phyloP scores from a whole-genome alignment of 1,140 invertebrate species.

The Adoxophyes honmai region DNA sequence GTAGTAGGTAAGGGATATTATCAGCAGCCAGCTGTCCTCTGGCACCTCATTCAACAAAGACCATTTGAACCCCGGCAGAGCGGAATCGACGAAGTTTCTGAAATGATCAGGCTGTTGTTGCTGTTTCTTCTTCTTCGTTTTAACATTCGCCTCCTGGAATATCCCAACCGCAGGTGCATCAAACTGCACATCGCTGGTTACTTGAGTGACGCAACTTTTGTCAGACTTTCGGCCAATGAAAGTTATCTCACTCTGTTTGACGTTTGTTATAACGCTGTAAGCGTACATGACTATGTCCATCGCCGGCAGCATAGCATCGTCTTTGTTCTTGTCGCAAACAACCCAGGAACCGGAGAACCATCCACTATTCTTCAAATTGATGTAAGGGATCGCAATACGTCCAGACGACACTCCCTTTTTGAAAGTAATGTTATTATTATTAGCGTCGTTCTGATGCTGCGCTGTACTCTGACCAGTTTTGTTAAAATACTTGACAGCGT shows the following conservation, averaged over 20 bases:
- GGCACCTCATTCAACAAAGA: slow-evolving; percentile 1
- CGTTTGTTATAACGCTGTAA: slow-evolving; percentile 20
- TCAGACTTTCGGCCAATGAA: slow-evolving; percentile 24
- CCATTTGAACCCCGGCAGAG: slow-evolving; percentile 21
- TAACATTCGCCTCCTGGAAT: too few species aligned
- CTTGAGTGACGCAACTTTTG: background rate
- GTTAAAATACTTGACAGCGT: slow-evolving; percentile 14
- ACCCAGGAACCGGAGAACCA: slow-evolving; percentile 30
- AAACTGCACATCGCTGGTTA: too few species aligned
- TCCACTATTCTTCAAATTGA: slow-evolving; percentile 26
- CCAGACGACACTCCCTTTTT: slow-evolving; percentile 20
- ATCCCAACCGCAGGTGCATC: too few species aligned
- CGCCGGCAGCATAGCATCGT: slow-evolving; percentile 30
- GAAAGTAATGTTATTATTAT: slow-evolving; percentile 24
- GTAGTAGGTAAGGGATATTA: slow-evolving; percentile 31
- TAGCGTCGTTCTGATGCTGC: slow-evolving; percentile 13
- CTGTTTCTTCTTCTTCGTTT: too few species aligned
- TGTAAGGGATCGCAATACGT: slow-evolving; percentile 26
- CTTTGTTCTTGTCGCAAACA: slow-evolving; percentile 18
- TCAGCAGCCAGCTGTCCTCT: slow-evolving; percentile 26
- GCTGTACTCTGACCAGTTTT: slow-evolving; percentile 2
- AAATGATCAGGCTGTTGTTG: too few species aligned
- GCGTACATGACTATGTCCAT: slow-evolving; percentile 29
- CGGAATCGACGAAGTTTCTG: slow-evolving; percentile 20
- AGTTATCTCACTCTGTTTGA: slow-evolving; percentile 16